Conservation (phyloP, 2,797 vertebrate species). For the Mormyrops attenuatus region DNA sequence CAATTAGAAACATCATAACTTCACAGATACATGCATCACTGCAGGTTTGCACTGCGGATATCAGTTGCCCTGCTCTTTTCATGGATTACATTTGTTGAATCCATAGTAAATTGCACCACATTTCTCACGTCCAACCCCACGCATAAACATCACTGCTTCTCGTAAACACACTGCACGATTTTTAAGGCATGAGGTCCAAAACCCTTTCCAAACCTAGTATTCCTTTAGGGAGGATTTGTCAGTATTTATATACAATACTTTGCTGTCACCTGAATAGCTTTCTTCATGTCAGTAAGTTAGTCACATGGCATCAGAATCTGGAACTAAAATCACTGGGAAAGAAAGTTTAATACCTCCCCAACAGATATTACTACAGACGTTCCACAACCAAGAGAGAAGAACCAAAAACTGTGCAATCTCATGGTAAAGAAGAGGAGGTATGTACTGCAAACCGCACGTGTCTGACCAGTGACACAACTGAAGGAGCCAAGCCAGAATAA, state of each 20-base stretch:
- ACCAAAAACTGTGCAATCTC: too few species aligned
- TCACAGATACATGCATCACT: not conserved
- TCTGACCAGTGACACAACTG: too few species aligned
- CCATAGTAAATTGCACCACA: not conserved
- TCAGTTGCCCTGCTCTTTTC: not conserved
- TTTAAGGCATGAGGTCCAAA: not conserved
- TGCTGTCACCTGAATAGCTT: not conserved
- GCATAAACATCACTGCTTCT: not conserved
- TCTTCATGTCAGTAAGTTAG: not conserved
- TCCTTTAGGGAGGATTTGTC: not conserved
- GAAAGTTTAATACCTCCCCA: too few species aligned
- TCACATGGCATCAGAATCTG: not conserved
- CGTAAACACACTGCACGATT: not conserved
- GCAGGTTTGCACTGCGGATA: not conserved
- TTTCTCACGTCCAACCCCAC: not conserved
- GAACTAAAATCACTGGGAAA: not conserved
- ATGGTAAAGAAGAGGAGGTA: too few species aligned
- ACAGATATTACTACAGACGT: too few species aligned
- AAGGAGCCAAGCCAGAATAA: not conserved
- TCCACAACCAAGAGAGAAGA: too few species aligned
- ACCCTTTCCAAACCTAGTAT: not conserved
- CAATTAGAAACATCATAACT: not conserved
- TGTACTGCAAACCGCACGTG: too few species aligned
- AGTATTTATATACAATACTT: not conserved
- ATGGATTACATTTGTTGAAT: not conserved